Base-by-base conservation (phyloP, 2,888 invertebrate genomes). In the Melolontha melolontha region DNA sequence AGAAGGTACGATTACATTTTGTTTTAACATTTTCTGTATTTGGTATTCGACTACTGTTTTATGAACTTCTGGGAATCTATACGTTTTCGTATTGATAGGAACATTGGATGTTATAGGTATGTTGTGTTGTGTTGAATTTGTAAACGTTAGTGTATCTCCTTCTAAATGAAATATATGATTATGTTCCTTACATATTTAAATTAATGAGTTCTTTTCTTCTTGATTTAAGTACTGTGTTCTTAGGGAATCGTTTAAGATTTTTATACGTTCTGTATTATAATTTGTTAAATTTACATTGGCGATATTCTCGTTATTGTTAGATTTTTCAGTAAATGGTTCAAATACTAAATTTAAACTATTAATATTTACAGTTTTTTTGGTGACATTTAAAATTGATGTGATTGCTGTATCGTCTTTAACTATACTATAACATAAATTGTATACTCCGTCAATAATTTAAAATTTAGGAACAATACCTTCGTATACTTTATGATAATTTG, bases 41-140 rank as follows among this genome's bases (percentile, higher is more conserved):
- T 29, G 29, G 5, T 29, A 5, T 5, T 29, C 6, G 6, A 29
- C 29, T 29, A 5, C 80, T 14, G 63, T 34, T 64, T 77, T 72
- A 71, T 80, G 76, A 16, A 75, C 71, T 16, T 77, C 73, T 0
- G 81, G 82, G 52, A 80, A 80, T 5, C 80, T 71, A 68, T 82
- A 81, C 1, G 75, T 73, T 75, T 80, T 79, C 0, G 76, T 69
- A 47, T 75, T 76, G 1, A 80, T 75, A 0, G 79, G 80, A 7
- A 70, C 68, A 7, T 73, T 54, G 1, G 73, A 71, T 1, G 67
- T 74, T 0, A 77, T 78, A 22, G 72, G 69, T n/a, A 83, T 83
- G 5, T 29, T 6, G 6, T 29, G 29, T 29, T 29, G 5, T 29
- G 6, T 29, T 29, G 29, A 4, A 29, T 4, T 54, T 7, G 71